Base-by-base conservation (phyloP, 1,140 invertebrate species). In the Pseudomyrmex dendroicus region DNA sequence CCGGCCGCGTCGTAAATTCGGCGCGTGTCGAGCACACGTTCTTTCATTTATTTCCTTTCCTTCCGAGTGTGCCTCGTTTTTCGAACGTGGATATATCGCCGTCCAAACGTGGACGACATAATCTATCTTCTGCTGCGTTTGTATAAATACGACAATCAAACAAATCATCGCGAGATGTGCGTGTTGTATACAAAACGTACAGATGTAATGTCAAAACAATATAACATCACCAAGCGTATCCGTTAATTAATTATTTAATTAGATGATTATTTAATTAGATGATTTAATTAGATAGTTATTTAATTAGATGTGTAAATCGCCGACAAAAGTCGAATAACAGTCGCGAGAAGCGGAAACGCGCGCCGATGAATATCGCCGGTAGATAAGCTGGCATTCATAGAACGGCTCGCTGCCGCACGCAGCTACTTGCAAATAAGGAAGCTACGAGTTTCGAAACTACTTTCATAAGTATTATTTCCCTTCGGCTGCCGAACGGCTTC, bases 401-500 rank as follows among this genome's bases (percentile, higher is more conserved):
- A 20, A 3, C 22, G 12, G 74, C 35, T 56, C 35, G 35, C 56
- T 67, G 63, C 50, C 48, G 56, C 74, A 56, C 20, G 62, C 9
- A 35, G 35, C 44, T 56, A 77, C 63, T 67, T 77, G 35, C 74
- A 77, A 77, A 77, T 77, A 77, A 77, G 50, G 35, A 56, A 2
- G 62, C 13, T 77, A 77, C 63, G 50, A 77, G 35, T 77, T 77
- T 13, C 44, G 50, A 68, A 77, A 77, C 74, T 68, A 77, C 74
- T 77, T 77, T 67, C 74, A 22, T 77, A 77, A 77, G 74, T 77
- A 68, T 77, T 77, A 77, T 77, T 77, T 77, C 74, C 25, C 63
- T 68, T 77, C 63, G 74, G 50, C 63, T 77, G 63, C 63, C 74
- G 63, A 77, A 77, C 74, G 63, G 74, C 74, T 77, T 67, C 74